These are phyloP conservation scores for Dicentrarchus labrax DNA, from an alignment of 2,113 vertebrate genomes.

Conservation along the genomic window DNA sequence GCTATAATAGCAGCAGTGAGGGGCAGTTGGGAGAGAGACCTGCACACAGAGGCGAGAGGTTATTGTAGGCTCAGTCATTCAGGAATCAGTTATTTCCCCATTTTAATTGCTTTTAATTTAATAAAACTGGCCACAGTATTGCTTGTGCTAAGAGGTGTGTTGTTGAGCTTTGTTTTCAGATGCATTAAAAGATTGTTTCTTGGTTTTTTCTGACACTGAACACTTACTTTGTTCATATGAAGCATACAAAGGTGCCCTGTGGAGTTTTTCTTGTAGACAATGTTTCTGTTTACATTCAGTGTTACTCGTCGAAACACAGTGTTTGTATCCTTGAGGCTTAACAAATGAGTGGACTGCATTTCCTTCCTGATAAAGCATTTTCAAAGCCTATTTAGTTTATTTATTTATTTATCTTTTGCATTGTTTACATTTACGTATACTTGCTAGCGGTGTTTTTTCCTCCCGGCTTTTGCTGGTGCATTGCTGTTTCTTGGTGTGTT, in stretches of 20 bases:
- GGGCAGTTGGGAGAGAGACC: no score
- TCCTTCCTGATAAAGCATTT: not conserved
- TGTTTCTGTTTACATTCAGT: constrained; percentile 6
- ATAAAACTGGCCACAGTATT: not conserved
- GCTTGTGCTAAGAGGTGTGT: not conserved
- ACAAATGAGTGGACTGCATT: not conserved
- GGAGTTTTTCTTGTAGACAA: not conserved
- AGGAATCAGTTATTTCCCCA: not conserved
- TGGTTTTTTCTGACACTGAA: not conserved
- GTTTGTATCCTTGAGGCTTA: not conserved
- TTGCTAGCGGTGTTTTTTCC: not conserved
- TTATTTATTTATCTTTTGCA: not conserved
- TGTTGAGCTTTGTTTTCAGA: not conserved
- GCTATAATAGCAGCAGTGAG: not conserved
- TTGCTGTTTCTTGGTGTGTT: not conserved
- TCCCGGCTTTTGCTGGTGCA: not conserved
- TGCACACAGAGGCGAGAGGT: not conserved
- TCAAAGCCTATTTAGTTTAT: not conserved
- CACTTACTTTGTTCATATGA: not conserved
- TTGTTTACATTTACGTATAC: not conserved
- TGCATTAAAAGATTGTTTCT: not conserved
- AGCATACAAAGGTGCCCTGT: not conserved
- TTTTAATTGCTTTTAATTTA: not conserved
- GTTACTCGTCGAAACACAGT: not conserved
- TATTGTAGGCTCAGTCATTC: not conserved